These are phyloP conservation scores for Cavia porcellus DNA, from an alignment of 2,113 vertebrate species.

Conservation along the genomic window DNA sequence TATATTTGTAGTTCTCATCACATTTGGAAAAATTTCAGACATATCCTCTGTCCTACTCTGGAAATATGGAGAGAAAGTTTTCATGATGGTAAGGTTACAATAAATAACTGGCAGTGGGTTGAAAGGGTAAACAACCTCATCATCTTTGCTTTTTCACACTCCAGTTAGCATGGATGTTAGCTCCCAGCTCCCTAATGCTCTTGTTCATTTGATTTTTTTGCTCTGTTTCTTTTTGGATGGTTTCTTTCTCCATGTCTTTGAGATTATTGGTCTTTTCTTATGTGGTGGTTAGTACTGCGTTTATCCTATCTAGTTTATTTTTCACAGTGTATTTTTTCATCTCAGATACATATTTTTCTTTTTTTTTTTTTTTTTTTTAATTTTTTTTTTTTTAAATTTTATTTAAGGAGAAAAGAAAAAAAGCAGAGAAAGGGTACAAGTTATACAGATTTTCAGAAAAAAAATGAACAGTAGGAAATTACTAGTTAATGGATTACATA, in stretches of 20 bases:
- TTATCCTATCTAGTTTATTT: slow-evolving; percentile 22
- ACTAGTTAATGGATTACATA: too few species aligned
- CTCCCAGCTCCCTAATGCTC: not conserved
- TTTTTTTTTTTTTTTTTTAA: too few species aligned
- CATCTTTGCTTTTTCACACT: slow-evolving; percentile 32
- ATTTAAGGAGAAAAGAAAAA: too few species aligned
- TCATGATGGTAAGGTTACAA: slow-evolving; percentile 6
- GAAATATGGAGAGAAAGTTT: slow-evolving; percentile 51
- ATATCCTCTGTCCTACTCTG: not conserved
- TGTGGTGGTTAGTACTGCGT: not conserved
- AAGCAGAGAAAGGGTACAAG: too few species aligned
- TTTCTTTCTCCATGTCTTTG: not conserved
- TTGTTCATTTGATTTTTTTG: slow-evolving; percentile 51
- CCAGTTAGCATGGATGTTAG: not conserved
- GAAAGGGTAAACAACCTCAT: slow-evolving; percentile 9
- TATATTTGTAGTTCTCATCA: not conserved
- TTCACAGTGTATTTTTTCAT: not conserved
- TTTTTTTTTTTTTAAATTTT: too few species aligned
- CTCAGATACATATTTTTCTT: too few species aligned
- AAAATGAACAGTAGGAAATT: too few species aligned
- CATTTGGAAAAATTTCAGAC: not conserved
- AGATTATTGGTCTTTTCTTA: not conserved
- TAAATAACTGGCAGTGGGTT: slow-evolving; percentile 18
- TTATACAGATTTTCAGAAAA: too few species aligned
- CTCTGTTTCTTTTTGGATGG: not conserved